phyloP scores from a whole-genome alignment of 2,113 vertebrate species.

The Turdus rufiventris region DNA sequence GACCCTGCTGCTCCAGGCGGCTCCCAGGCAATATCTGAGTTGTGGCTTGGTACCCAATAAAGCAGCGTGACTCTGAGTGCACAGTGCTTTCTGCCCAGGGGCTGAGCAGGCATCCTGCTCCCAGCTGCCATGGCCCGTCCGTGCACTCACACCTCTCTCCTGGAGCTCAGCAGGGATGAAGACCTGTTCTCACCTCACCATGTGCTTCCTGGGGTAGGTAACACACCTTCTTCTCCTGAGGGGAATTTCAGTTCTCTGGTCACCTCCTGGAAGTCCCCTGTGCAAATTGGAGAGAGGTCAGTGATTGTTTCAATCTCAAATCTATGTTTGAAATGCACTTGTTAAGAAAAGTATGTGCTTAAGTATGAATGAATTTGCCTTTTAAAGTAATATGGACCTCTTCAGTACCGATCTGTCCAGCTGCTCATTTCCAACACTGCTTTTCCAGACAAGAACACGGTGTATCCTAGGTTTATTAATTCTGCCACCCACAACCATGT shows the following conservation, averaged over 20 bases:
- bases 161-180: neutral
- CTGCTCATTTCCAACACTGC: neutral
- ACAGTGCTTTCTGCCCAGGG: constrained; percentile 23
- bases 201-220: neutral
- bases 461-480: neutral
- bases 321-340: constrained; percentile 51
- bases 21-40: constrained; percentile 23
- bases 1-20: neutral
- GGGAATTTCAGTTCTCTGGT: neutral
- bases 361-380: constrained; percentile 3
- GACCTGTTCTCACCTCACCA: neutral
- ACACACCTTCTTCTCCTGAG: neutral
- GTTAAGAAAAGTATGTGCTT: constrained; percentile 5
- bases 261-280: neutral
- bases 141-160: neutral
- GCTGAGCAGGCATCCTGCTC: neutral
- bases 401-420: neutral
- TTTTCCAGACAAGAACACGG: neutral
- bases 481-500: neutral
- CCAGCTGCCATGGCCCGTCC: accelerated
- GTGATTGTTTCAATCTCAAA: neutral
- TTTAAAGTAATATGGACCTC: neutral
- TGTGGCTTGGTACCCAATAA: constrained; percentile 50
- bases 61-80: constrained; percentile 35
- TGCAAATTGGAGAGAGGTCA: neutral